Evolutionary conservation across 2,797 vertebrate genomes (phyloP), one percentile per base, ranked within the genome.

Genomic region (Luscinia megarhynchos): DNA sequence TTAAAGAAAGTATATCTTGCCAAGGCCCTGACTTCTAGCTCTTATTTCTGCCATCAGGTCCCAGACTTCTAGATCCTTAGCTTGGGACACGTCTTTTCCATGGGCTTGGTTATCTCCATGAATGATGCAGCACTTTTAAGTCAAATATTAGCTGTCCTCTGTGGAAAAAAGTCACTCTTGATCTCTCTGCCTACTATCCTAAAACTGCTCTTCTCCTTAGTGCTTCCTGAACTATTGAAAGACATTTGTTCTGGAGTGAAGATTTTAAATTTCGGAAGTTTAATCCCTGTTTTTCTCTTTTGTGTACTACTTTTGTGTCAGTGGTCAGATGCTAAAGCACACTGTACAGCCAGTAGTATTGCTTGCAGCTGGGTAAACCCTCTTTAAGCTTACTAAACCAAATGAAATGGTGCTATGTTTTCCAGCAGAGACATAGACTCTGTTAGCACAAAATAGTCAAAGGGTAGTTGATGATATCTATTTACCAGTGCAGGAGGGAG

Each of bases 381-480:
- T 85, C 54, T 59, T 70, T 36, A 89, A 87, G 85, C 72, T 81
- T 62, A 72, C 62, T 68, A 88, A 93, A 93, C 19, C 26, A 69
- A 94, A 88, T 0, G 12, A 90, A 90, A 93, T 69, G 40, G 67
- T 1, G 0, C 24, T 93, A 17, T 87, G 93, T 94, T 90, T 96
- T 86, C 76, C 79, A 90, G 82, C 20, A 86, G 73, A 68, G 43
- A 89, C 69, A 76, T 21, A 78, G 79, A 95, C 90, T 95, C 54
- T 1, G 55, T 90, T 96, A 95, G 51, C 83, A 96, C 88, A 84
- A 94, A 66, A 59, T 75, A 88, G 59, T 75, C 93, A 95, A 95
- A 95, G 92, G 93, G 83, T 70, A 90, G 67, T 26, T 63, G 66
- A 94, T 75, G 73, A 87, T 95, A 92, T 3, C 5, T 86, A 69